These are phyloP conservation scores for Calephelis nemesis DNA, from an alignment of 1,140 invertebrate genomes.

Conservation along the genomic window DNA sequence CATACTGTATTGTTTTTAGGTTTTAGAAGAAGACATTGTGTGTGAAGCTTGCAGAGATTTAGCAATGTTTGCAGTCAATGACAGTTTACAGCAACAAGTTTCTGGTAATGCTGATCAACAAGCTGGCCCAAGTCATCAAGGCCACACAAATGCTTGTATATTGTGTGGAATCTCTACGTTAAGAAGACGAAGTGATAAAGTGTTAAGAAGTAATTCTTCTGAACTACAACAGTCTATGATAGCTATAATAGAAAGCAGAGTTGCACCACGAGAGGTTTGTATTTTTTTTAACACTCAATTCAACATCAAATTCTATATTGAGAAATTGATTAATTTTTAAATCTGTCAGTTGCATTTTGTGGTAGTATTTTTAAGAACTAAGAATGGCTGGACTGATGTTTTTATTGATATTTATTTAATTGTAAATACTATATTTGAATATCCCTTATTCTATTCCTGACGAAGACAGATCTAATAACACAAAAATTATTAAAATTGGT, in stretches of 20 bases:
- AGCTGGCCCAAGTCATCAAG: not conserved
- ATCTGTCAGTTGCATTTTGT: no score
- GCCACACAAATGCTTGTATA: conserved; percentile 11
- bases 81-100: not conserved
- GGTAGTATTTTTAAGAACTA: no score
- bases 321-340: not conserved
- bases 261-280: conserved; percentile 15
- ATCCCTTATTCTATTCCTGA: no score
- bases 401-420: no score
- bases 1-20: conserved; percentile 15
- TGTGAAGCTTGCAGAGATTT: conserved; percentile 21
- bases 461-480: no score
- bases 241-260: not conserved
- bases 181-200: not conserved
- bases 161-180: not conserved
- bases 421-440: no score
- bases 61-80: not conserved
- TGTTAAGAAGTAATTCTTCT: conserved; percentile 13
- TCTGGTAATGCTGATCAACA: conserved; percentile 5
- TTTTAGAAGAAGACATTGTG: conserved; percentile 7
- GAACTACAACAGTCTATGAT: conserved; percentile 10
- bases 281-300: not conserved
- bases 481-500: no score
- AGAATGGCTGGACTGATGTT: no score
- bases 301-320: no score